Base-by-base conservation (phyloP, 2,113 vertebrate genomes). In the Hippocampus guttulatus region DNA sequence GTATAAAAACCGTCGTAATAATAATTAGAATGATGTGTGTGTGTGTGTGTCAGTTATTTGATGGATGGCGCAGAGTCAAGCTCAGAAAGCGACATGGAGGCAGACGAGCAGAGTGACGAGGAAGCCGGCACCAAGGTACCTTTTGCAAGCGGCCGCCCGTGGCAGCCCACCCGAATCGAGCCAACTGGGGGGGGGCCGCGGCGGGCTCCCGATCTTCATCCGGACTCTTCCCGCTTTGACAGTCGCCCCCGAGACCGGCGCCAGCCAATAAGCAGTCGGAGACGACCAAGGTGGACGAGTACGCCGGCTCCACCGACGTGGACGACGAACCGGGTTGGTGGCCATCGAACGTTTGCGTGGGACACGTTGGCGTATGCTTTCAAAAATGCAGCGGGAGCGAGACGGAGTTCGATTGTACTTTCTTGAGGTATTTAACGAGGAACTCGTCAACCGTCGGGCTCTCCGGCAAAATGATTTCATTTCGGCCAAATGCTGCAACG, bases 41-140 rank as follows among this genome's bases (percentile, higher is more conserved):
- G 40, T 64, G 18, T 67, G 67, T 58, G 45, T 64, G 57, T 3
- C 40, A 93, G 95, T 69, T 96, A 95, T 85, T 89, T 95, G 85
- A 93, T 96, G 91, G 92, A 92, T 40, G 92, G 93, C 21, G 88
- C 88, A 0, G 91, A 92, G 67, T 94, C 93, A 0, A 94, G 94
- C 87, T 93, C 93, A 0, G 94, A 91, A 64, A 92, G 88, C 3
- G 90, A 89, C 55, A 82, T 77, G 70, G 91, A 92, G 67, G 76
- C 69, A 12, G 88, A 87, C 0, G 82, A 90, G 2, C 71, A 85
- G 71, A 89, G 84, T 1, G 86, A 89, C 23, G 88, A 91, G 52
- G 89, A 91, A 74, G 71, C 30, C 6, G 74, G 68, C 63, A 78
- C 71, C 54, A 80, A 83, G 85, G 93, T 94, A 75, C 27, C 43